phyloP scores from a whole-genome alignment of 2,888 invertebrate genomes.

The Muschampia plurimacula region DNA sequence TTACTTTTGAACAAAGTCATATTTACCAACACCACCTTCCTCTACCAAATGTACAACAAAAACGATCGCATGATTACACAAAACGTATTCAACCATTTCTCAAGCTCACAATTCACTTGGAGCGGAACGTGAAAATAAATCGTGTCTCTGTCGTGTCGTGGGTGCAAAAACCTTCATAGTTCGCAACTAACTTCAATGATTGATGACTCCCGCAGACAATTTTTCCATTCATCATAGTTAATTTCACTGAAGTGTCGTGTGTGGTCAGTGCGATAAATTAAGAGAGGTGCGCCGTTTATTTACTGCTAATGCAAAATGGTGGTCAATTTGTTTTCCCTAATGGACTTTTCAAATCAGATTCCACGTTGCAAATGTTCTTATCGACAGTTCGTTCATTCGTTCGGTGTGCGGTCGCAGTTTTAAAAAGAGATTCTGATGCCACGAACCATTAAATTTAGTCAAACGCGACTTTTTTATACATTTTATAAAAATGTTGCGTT shows the following conservation, averaged over 20 bases:
- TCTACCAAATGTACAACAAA: not conserved
- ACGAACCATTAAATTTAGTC: no score
- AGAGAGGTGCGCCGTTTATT: slow-evolving; percentile 55
- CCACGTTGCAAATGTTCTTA: slow-evolving; percentile 38
- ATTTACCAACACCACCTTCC: not conserved
- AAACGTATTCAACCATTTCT: slow-evolving; percentile 14
- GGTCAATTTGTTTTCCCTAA: slow-evolving; percentile 54
- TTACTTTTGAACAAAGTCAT: not conserved
- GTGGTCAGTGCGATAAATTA: slow-evolving; percentile 65
- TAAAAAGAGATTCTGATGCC: slow-evolving; percentile 3
- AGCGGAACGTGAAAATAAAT: slow-evolving; percentile 40
- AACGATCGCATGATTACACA: slow-evolving; percentile 13
- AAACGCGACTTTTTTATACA: no score
- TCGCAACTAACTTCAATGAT: slow-evolving; percentile 73
- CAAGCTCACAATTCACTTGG: slow-evolving; percentile 22
- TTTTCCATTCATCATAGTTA: slow-evolving; percentile 84
- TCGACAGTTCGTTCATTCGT: slow-evolving; percentile 38
- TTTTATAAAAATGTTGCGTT: not conserved
- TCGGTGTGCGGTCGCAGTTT: slow-evolving; percentile 8
- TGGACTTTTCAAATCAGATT: slow-evolving; percentile 41
- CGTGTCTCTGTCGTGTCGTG: slow-evolving; percentile 56
- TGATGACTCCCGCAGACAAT: slow-evolving; percentile 71
- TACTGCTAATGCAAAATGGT: slow-evolving; percentile 58
- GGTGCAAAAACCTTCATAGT: slow-evolving; percentile 53
- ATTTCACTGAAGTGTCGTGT: slow-evolving; percentile 79